Percentiles rank a stretch among this genome's conserved stretches.
Evolutionary conservation across 2,113 vertebrate genomes (phyloP).

Genomic region (Cyprinodon variegatus): DNA sequence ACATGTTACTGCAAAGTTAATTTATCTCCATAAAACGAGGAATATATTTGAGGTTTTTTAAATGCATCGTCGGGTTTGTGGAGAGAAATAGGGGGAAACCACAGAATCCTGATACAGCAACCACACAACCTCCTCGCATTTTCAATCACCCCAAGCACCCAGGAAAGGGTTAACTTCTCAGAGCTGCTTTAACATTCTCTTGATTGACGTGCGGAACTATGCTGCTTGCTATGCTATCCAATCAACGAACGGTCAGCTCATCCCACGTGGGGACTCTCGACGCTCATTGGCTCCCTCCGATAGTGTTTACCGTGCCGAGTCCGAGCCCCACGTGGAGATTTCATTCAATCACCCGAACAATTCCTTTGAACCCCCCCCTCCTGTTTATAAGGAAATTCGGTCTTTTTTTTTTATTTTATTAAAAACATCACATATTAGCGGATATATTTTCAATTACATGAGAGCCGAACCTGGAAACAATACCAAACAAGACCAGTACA

Average conservation of each 20-base stretch:
- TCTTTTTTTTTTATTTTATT: constrained; percentile 40
- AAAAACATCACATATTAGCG: neutral
- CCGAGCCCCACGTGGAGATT: constrained; percentile 85
- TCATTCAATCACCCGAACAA: constrained; percentile 83
- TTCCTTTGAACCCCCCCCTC: constrained; percentile 53
- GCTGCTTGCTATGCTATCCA: constrained; percentile 59
- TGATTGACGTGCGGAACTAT: constrained; percentile 77
- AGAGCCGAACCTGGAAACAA: constrained; percentile 15
- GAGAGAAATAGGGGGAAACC: constrained; percentile 55
- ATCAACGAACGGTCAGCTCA: constrained; percentile 62
- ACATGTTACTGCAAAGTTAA: constrained; percentile 24
- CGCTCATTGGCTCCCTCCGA: constrained; percentile 67
- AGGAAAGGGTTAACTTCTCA: constrained; percentile 78
- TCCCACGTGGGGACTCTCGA: constrained; percentile 77
- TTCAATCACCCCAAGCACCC: constrained; percentile 46
- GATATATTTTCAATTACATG: constrained; percentile 15
- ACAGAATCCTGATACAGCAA: constrained; percentile 62
- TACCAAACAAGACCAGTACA: neutral
- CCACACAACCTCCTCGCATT: constrained; percentile 58
- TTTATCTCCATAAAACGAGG: constrained; percentile 48
- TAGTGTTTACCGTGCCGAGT: constrained; percentile 77
- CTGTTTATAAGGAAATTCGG: constrained; percentile 37
- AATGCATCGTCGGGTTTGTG: constrained; percentile 53
- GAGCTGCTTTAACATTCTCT: constrained; percentile 46
- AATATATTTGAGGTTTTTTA: constrained; percentile 29